phyloP scores from a whole-genome alignment of 1,140 invertebrate species.

The Pseudachorutes palmiensis region DNA sequence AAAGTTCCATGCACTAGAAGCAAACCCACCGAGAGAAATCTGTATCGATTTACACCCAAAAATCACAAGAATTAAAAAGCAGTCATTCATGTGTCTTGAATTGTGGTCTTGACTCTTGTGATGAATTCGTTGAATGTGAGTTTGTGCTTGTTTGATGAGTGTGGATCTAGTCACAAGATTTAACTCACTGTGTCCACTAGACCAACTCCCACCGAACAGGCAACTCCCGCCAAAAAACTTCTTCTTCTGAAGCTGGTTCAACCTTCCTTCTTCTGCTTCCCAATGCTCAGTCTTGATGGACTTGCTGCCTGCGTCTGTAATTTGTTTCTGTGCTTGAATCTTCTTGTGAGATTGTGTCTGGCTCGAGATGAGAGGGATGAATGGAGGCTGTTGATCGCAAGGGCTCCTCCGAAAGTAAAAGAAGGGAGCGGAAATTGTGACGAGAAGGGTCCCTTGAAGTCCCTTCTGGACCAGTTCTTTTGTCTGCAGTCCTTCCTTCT shows the following conservation, averaged over 20 bases:
- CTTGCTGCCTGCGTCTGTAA: too few relatives aligned
- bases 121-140: neutral
- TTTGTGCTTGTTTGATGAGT: constrained; percentile 56
- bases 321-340: too few relatives aligned
- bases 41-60: constrained; percentile 24
- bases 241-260: neutral
- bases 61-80: neutral
- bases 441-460: neutral
- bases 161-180: constrained; percentile 67
- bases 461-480: constrained; percentile 7
- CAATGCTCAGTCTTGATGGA: too few relatives aligned
- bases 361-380: too few relatives aligned
- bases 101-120: too few relatives aligned
- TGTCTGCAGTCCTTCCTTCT: neutral
- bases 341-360: too few relatives aligned
- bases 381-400: constrained; percentile 7
- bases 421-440: neutral
- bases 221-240: constrained; percentile 12
- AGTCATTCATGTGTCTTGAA: too few relatives aligned
- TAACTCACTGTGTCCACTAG: constrained; percentile 57
- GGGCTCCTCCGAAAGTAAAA: neutral
- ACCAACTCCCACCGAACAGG: constrained; percentile 58
- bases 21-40: constrained; percentile 40
- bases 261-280: neutral
- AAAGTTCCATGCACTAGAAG: constrained; percentile 39